These are phyloP conservation scores for Plagiodera versicolora DNA, from an alignment of 2,888 invertebrate species.

Conservation along the genomic window DNA sequence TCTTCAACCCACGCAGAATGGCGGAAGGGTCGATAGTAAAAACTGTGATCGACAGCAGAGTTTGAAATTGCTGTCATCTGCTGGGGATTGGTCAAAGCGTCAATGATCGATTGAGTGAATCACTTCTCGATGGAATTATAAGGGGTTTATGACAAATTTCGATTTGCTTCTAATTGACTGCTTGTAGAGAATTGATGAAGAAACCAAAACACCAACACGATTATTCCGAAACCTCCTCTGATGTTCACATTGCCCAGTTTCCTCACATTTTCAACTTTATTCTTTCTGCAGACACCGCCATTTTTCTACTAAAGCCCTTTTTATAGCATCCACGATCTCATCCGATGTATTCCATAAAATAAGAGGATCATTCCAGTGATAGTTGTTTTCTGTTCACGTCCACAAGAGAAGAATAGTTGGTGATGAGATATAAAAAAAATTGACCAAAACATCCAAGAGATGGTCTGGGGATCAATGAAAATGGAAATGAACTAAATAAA, in stretches of 20 bases:
- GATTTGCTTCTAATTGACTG: too few relatives aligned
- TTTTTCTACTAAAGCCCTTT: background rate
- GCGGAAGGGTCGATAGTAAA: background rate
- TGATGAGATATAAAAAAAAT: background rate
- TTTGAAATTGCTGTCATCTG: background rate
- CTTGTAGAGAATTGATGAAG: too few relatives aligned
- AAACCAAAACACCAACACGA: background rate
- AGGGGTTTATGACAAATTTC: too few relatives aligned
- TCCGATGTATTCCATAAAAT: background rate
- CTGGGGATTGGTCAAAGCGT: background rate
- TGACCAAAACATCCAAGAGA: background rate
- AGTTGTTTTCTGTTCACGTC: constrained; percentile 14
- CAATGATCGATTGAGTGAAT: background rate
- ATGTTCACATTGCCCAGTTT: background rate
- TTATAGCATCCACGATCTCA: too few relatives aligned
- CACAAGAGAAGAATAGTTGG: constrained; percentile 11
- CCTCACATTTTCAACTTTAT: background rate
- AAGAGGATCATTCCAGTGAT: constrained; percentile 3
- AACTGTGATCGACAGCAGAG: background rate
- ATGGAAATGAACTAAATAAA: too few relatives aligned
- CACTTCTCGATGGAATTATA: background rate
- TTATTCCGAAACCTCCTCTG: background rate
- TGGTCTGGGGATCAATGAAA: background rate
- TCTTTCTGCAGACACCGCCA: background rate
- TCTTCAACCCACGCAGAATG: background rate